phyloP scores from a whole-genome alignment of 2,888 invertebrate genomes.

The Xanthorhoe spadicearia region DNA sequence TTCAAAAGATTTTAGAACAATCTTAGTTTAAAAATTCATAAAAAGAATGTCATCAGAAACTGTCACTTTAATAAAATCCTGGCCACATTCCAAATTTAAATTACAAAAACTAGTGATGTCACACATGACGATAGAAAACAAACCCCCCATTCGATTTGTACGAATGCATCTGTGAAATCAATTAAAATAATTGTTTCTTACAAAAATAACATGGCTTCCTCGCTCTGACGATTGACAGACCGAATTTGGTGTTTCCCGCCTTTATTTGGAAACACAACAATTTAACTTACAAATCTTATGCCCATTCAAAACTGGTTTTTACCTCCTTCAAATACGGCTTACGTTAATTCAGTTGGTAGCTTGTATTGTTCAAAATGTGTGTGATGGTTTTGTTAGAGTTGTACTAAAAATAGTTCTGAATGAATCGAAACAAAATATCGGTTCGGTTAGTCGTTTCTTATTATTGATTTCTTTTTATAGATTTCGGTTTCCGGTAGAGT shows the following conservation, averaged over 20 bases:
- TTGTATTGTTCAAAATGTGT: slow-evolving; percentile 25
- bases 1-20: no score
- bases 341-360: slow-evolving; percentile 19
- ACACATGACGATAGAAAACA: slow-evolving; percentile 49
- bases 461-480: slow-evolving; percentile 51
- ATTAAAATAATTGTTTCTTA: slow-evolving; percentile 80
- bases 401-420: slow-evolving; percentile 69
- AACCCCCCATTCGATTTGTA: slow-evolving; percentile 48
- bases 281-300: slow-evolving; percentile 6
- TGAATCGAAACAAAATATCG: slow-evolving; percentile 62
- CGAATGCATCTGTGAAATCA: slow-evolving; percentile 70
- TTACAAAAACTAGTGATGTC: slow-evolving; percentile 47
- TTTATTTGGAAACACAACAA: slow-evolving; percentile 54
- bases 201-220: slow-evolving; percentile 79
- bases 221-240: slow-evolving; percentile 69
- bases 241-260: slow-evolving; percentile 71
- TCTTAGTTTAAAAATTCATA: neutral
- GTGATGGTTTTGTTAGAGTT: slow-evolving; percentile 68
- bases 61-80: slow-evolving; percentile 10
- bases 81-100: slow-evolving; percentile 39
- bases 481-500: slow-evolving; percentile 48
- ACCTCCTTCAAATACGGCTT: slow-evolving; percentile 14
- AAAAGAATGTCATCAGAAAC: neutral
- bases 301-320: slow-evolving; percentile 44
- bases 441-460: slow-evolving; percentile 53